These are phyloP conservation scores for Pagrus major DNA, from an alignment of 2,113 vertebrate genomes.

Conservation along the genomic window DNA sequence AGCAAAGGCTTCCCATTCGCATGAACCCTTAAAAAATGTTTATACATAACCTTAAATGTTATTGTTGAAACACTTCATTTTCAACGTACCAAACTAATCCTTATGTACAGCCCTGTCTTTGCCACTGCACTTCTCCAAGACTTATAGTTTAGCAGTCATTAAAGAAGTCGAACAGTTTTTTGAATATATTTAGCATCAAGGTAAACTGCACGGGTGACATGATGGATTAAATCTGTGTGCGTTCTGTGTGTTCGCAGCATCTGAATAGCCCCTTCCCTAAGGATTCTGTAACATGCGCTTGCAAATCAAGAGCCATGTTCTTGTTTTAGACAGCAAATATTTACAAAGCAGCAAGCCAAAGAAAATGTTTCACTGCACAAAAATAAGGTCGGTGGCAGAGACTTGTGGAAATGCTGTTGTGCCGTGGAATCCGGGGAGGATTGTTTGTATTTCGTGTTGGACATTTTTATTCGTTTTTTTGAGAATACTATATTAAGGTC, in stretches of 20 bases:
- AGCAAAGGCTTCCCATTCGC: conserved; percentile 60
- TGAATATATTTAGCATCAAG: conserved; percentile 9
- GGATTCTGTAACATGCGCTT: conserved; percentile 78
- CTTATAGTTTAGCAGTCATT: conserved; percentile 1
- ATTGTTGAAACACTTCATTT: conserved; percentile 49
- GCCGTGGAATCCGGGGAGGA: conserved; percentile 22
- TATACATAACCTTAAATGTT: conserved; percentile 59
- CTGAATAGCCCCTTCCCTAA: conserved; percentile 50
- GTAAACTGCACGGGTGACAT: conserved; percentile 38
- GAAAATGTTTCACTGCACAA: conserved; percentile 75
- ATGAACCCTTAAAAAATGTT: conserved; percentile 59
- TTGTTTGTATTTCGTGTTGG: conserved; percentile 42
- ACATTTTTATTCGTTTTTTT: conserved; percentile 43
- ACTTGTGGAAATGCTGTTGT: conserved; percentile 69
- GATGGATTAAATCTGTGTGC: conserved; percentile 36
- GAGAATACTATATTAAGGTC: conserved; percentile 8
- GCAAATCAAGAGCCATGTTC: conserved; percentile 72
- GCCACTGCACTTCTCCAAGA: neutral
- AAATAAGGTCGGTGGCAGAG: conserved; percentile 70
- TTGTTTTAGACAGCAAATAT: conserved; percentile 84
- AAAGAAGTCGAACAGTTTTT: neutral
- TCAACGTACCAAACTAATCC: conserved; percentile 16
- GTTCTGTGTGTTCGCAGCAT: conserved; percentile 31
- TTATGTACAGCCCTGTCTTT: conserved; percentile 1
- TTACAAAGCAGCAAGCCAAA: conserved; percentile 77